Evolutionary conservation across 2,888 invertebrate genomes (phyloP).

Genomic region (Arctia plantaginis): DNA sequence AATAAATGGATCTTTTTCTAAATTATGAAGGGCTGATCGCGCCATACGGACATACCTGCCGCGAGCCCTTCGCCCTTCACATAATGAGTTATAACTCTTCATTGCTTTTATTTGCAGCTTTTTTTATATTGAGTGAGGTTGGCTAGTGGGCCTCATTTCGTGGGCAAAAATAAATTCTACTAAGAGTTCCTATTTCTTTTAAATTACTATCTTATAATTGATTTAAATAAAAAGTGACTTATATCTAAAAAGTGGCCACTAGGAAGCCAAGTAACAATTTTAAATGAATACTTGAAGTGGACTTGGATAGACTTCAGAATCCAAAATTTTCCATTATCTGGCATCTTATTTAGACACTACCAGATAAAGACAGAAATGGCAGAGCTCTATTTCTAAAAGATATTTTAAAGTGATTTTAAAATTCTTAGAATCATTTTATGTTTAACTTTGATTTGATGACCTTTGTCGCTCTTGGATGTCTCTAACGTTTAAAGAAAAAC

Average conservation of each 20-base stretch:
- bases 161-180: conserved; percentile 39
- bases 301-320: background rate
- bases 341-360: background rate
- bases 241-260: background rate
- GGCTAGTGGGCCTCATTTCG: conserved; percentile 42
- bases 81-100: conserved; percentile 75
- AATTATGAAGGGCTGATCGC: conserved; percentile 83
- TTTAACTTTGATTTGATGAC: too few species aligned
- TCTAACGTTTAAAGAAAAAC: too few species aligned
- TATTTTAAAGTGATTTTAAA: too few species aligned
- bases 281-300: background rate
- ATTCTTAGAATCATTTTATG: too few species aligned
- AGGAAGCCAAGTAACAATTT: background rate
- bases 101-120: conserved; percentile 69
- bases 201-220: background rate
- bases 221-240: background rate
- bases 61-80: conserved; percentile 75
- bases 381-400: background rate
- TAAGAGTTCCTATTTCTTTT: background rate
- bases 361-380: background rate
- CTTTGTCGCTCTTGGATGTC: too few species aligned
- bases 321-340: background rate
- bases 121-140: conserved; percentile 43
- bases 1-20: conserved; percentile 86
- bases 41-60: conserved; percentile 85